Evolutionary conservation across 2,888 invertebrate species (phyloP).

Genomic region (Xestia sexstrigata): DNA sequence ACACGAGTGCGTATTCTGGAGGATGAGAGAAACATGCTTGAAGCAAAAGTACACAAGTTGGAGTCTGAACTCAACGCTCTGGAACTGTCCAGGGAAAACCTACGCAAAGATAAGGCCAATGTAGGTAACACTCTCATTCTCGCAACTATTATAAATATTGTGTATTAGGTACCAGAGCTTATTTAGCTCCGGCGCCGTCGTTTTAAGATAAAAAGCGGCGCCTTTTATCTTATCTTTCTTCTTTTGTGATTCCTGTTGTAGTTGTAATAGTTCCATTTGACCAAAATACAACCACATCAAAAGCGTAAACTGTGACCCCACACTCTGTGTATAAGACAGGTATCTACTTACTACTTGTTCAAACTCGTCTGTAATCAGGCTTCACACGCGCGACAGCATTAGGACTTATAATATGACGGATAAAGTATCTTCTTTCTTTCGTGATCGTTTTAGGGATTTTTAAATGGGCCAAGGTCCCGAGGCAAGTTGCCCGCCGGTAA

Average conservation of each 20-base stretch:
- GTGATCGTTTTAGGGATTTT: neutral
- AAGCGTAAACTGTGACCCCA: constrained; percentile 6
- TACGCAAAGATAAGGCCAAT: constrained; percentile 94
- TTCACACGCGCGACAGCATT: neutral
- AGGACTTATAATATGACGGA: too few species aligned
- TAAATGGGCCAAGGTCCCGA: neutral
- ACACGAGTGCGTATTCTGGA: constrained; percentile 93
- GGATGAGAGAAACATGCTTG: constrained; percentile 94
- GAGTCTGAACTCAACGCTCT: constrained; percentile 94
- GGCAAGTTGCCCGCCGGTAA: neutral
- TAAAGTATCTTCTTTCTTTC: neutral
- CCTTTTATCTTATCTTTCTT: neutral
- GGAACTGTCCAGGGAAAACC: constrained; percentile 93
- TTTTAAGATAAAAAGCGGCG: neutral
- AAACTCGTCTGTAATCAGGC: neutral
- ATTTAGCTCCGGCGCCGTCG: neutral
- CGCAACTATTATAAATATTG: neutral
- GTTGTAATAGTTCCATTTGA: neutral
- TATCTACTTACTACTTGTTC: neutral
- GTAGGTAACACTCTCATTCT: constrained; percentile 85
- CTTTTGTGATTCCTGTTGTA: constrained; percentile 7
- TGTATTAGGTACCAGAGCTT: neutral
- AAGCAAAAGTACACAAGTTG: constrained; percentile 94
- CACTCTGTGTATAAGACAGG: constrained; percentile 1
- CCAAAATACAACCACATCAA: neutral